Evolutionary conservation across 2,113 vertebrate genomes (phyloP).

Genomic region (Burhinus oedicnemus): DNA sequence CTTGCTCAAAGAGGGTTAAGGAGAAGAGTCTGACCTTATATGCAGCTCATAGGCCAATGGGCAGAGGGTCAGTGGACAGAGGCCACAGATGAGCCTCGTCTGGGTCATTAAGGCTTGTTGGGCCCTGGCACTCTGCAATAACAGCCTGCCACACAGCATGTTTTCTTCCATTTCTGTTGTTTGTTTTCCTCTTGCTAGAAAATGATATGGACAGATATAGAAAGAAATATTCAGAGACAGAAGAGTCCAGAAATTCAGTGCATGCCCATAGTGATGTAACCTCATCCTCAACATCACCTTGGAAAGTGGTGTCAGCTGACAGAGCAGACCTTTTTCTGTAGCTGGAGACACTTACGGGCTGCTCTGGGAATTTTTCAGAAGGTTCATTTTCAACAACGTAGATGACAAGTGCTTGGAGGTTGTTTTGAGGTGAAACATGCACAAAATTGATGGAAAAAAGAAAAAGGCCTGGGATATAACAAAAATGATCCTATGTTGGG

Average conservation of each 20-base stretch:
- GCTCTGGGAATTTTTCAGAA: background rate
- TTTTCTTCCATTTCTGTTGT: background rate
- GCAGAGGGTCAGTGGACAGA: too few relatives aligned
- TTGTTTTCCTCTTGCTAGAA: background rate
- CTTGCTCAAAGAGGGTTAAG: rapidly evolving
- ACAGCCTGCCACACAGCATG: too few relatives aligned
- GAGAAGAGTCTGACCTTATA: background rate
- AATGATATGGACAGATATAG: background rate
- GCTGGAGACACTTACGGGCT: background rate
- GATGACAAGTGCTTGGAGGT: too few relatives aligned
- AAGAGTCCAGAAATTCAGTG: background rate
- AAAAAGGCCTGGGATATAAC: background rate
- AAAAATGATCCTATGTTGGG: background rate
- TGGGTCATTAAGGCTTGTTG: background rate
- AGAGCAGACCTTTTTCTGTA: background rate
- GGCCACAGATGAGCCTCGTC: background rate
- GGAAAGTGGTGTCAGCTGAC: background rate
- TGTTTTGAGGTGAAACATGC: background rate
- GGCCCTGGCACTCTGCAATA: background rate
- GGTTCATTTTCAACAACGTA: background rate
- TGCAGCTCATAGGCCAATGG: background rate
- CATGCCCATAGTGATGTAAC: background rate
- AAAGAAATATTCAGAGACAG: background rate
- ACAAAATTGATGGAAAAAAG: background rate
- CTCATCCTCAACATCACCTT: background rate